Conservation (phyloP, 2,888 invertebrate genomes). For the Osmoderma eremita region DNA sequence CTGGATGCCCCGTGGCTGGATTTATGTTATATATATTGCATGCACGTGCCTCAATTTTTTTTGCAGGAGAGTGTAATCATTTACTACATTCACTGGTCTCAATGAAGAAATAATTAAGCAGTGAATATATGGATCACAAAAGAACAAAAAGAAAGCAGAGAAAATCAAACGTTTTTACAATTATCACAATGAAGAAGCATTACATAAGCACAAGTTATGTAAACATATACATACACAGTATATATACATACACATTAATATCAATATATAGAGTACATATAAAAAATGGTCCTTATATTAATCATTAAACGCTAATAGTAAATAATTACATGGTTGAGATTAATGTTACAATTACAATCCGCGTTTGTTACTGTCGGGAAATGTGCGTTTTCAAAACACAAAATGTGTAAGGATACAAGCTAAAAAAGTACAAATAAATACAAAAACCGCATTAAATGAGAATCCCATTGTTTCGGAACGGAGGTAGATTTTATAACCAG, state of each 20-base stretch:
- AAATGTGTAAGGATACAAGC: background rate
- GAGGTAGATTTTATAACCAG: slow-evolving; percentile 23
- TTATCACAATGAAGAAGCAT: slow-evolving; percentile 40
- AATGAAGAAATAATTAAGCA: too few relatives aligned
- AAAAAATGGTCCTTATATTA: slow-evolving; percentile 28
- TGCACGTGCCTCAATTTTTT: too few relatives aligned
- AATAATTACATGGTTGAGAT: slow-evolving; percentile 1
- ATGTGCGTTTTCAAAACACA: background rate
- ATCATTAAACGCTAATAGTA: slow-evolving; percentile 15
- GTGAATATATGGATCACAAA: slow-evolving; percentile 19
- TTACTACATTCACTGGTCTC: too few relatives aligned
- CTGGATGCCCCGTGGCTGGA: too few relatives aligned
- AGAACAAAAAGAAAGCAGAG: slow-evolving; percentile 29
- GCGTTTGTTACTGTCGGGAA: slow-evolving; percentile 8
- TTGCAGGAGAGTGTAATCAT: too few relatives aligned
- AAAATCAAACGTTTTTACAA: slow-evolving; percentile 30
- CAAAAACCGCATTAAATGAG: background rate
- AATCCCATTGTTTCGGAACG: slow-evolving; percentile 3
- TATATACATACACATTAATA: slow-evolving; percentile 8
- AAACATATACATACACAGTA: slow-evolving; percentile 7
- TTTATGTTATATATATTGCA: too few relatives aligned
- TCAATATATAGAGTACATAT: slow-evolving; percentile 27
- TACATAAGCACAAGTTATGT: slow-evolving; percentile 36
- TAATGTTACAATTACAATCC: background rate
- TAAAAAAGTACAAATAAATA: background rate